phyloP scores from a whole-genome alignment of 1,140 invertebrate genomes.

The Drosophila punjabiensis region DNA sequence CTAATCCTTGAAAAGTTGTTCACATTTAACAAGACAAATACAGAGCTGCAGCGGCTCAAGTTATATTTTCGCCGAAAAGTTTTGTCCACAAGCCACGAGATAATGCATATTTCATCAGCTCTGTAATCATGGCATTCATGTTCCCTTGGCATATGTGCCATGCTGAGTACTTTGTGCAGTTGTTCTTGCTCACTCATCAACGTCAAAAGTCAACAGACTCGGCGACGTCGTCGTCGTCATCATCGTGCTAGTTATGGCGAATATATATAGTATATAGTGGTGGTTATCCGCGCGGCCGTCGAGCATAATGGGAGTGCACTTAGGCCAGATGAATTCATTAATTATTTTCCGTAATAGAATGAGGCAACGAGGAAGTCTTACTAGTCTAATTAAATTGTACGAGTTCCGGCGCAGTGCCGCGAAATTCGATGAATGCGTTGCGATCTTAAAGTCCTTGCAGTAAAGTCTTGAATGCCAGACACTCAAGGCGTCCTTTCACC shows the following conservation, averaged over 20 bases:
- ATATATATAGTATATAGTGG: constrained; percentile 2
- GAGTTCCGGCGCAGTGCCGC: constrained; percentile 4
- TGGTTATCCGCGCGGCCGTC: constrained; percentile 28
- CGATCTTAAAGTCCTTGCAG: constrained; percentile 50
- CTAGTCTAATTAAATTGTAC: constrained; percentile 72
- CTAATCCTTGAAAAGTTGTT: background rate
- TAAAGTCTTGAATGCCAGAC: constrained; percentile 31
- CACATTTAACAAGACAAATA: constrained; percentile 15
- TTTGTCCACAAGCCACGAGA: constrained; percentile 19
- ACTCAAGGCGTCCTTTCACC: no score
- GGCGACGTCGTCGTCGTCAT: constrained; percentile 45
- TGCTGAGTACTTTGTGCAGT: constrained; percentile 43
- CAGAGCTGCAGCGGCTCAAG: background rate
- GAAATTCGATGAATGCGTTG: constrained; percentile 58
- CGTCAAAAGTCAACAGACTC: constrained; percentile 47
- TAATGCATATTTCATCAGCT: constrained; percentile 52
- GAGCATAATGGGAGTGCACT: constrained; percentile 72
- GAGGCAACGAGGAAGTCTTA: constrained; percentile 31
- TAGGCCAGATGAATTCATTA: constrained; percentile 78
- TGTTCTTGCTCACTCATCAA: constrained; percentile 45
- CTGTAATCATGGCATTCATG: constrained; percentile 36
- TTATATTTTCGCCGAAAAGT: constrained; percentile 38
- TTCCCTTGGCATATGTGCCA: constrained; percentile 27
- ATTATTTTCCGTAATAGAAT: constrained; percentile 71
- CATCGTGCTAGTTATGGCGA: constrained; percentile 1